Evolutionary conservation across 1,140 invertebrate genomes (phyloP).

Genomic region (Mercenaria mercenaria): DNA sequence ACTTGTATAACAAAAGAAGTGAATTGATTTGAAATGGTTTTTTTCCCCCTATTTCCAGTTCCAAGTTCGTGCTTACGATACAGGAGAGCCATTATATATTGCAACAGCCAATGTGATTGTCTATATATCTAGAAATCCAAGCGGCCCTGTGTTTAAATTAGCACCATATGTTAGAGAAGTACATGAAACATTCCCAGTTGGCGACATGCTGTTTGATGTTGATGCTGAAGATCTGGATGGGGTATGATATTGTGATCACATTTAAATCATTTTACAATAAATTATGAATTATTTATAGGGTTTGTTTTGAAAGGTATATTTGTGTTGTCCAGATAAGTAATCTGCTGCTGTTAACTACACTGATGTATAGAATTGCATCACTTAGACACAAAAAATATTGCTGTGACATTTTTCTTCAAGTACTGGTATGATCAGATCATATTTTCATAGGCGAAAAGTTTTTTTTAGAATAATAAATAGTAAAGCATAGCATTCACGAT

Average conservation of each 20-base stretch:
- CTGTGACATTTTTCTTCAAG: too few relatives aligned
- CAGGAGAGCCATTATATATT: constrained; percentile 67
- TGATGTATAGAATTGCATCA: too few relatives aligned
- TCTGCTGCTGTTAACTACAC: too few relatives aligned
- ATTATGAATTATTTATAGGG: not conserved
- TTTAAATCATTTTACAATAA: not conserved
- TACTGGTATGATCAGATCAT: too few relatives aligned
- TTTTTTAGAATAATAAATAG: too few relatives aligned
- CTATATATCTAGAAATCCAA: constrained; percentile 69
- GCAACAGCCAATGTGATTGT: constrained; percentile 66
- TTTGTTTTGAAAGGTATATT: too few relatives aligned
- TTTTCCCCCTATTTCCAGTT: constrained; percentile 75
- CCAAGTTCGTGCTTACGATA: constrained; percentile 73
- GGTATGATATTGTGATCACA: constrained; percentile 67
- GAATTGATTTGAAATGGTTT: too few relatives aligned
- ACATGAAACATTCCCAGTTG: constrained; percentile 85
- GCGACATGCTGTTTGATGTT: constrained; percentile 68
- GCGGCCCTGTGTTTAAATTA: constrained; percentile 64
- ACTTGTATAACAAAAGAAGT: too few relatives aligned
- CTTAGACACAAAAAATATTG: too few relatives aligned
- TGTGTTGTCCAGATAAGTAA: too few relatives aligned
- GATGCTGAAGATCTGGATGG: constrained; percentile 75
- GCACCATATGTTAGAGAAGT: constrained; percentile 62
- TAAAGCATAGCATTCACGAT: too few relatives aligned
- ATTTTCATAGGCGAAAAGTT: too few relatives aligned